A percentile compares a stretch with the other conserved stretches of the same genome.
phyloP scores from a whole-genome alignment of 2,888 invertebrate species.

The Lasiommata megera region DNA sequence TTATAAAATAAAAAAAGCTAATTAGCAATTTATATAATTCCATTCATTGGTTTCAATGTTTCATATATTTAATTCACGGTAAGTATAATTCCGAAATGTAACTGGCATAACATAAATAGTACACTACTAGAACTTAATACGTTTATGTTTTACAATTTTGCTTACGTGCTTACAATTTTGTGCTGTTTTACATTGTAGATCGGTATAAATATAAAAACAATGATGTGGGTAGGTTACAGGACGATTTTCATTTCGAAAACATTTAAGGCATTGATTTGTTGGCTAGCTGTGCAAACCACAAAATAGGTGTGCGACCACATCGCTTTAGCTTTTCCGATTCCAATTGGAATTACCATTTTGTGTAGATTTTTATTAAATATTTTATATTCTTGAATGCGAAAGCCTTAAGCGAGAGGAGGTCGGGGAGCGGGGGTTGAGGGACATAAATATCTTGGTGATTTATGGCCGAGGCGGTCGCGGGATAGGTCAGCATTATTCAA shows the following conservation, averaged over 20 bases:
- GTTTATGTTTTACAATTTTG: too few relatives aligned
- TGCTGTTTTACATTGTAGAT: conserved; percentile 16
- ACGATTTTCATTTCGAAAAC: conserved; percentile 46
- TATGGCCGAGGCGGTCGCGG: conserved; percentile 78
- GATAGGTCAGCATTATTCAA: conserved; percentile 82
- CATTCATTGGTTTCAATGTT: too few relatives aligned
- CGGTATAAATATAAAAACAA: conserved; percentile 9
- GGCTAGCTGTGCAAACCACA: conserved; percentile 60
- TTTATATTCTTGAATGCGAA: conserved; percentile 73
- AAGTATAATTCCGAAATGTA: too few relatives aligned
- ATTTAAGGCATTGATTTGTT: conserved; percentile 43
- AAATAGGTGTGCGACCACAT: conserved; percentile 64
- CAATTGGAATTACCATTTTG: conserved; percentile 77
- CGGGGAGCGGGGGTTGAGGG: conserved; percentile 61
- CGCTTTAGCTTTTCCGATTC: conserved; percentile 59
- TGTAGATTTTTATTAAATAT: conserved; percentile 79
- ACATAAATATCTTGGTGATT: conserved; percentile 81
- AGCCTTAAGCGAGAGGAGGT: conserved; percentile 50
- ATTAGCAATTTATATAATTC: too few relatives aligned
- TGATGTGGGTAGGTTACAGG: conserved; percentile 19
- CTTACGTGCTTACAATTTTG: neutral
- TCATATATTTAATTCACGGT: too few relatives aligned
- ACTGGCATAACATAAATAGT: too few relatives aligned
- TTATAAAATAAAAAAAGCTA: too few relatives aligned
- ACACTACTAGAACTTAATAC: too few relatives aligned